These are phyloP conservation scores for Pocillopora verrucosa DNA, from an alignment of 64 coral and sea anemone species.

Conservation along the genomic window DNA sequence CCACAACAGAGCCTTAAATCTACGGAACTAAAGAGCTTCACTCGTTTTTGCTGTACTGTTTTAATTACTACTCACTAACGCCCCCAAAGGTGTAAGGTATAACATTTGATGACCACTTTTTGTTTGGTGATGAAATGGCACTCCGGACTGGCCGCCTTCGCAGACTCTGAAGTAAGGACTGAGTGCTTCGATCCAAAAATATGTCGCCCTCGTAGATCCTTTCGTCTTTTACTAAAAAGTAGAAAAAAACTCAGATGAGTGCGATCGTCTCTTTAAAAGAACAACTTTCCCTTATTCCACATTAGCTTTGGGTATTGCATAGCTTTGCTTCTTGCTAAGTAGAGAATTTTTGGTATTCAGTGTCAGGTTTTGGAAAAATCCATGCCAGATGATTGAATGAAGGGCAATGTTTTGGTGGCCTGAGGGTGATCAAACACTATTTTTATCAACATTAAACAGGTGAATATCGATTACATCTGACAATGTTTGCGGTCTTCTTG, in stretches of 20 bases:
- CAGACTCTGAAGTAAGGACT: not conserved
- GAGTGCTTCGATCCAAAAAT: conserved; percentile 14
- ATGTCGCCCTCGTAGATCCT: conserved; percentile 37
- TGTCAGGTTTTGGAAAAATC: too few relatives aligned
- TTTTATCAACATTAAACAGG: too few relatives aligned
- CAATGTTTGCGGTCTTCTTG: too few relatives aligned
- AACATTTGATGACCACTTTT: not conserved
- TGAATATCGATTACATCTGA: too few relatives aligned
- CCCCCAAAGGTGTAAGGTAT: conserved; percentile 23
- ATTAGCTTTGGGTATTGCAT: too few relatives aligned
- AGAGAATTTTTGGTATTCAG: not conserved
- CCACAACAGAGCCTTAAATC: not conserved
- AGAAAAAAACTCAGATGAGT: not conserved
- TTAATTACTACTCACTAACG: conserved; percentile 2
- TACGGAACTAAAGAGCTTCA: too few relatives aligned
- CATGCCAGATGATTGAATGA: too few relatives aligned
- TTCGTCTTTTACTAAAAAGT: conserved; percentile 10
- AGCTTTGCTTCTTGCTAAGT: too few relatives aligned
- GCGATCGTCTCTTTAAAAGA: not conserved
- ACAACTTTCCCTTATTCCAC: not conserved
- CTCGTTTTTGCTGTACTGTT: not conserved
- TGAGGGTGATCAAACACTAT: too few relatives aligned
- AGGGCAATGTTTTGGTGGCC: too few relatives aligned
- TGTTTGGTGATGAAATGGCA: conserved; percentile 1
- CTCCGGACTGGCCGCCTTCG: not conserved